phyloP scores from a whole-genome alignment of 2,113 vertebrate species.

The Aptenodytes forsteri region DNA sequence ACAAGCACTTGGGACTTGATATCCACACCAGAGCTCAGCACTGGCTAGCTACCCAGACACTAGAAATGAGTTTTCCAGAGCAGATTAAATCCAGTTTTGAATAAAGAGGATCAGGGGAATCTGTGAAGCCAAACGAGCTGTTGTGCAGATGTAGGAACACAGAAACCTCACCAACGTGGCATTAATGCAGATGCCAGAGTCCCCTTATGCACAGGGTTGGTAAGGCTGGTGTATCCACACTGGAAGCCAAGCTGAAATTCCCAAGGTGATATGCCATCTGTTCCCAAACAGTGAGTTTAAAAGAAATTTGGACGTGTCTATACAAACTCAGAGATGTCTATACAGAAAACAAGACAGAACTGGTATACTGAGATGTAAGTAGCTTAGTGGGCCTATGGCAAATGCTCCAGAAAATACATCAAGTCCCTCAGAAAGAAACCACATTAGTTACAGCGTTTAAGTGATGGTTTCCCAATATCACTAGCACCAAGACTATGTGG shows the following conservation, averaged over 20 bases:
- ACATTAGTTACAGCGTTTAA: neutral
- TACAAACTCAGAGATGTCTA: neutral
- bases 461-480: neutral
- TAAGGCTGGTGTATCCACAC: neutral
- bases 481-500: fast-evolving
- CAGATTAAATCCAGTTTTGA: neutral
- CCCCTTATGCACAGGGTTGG: neutral
- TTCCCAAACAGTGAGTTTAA: neutral
- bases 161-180: neutral
- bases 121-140: neutral
- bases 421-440: neutral
- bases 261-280: neutral
- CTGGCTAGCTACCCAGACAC: neutral
- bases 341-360: neutral
- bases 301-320: neutral
- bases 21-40: neutral
- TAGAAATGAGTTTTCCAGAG: neutral
- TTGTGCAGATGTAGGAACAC: neutral
- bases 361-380: neutral
- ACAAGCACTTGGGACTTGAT: neutral
- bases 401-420: neutral
- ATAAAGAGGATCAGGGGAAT: neutral
- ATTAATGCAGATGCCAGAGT: neutral
- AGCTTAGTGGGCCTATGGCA: neutral
- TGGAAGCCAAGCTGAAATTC: neutral